A percentile compares a stretch with the other conserved stretches of the same genome.
Conservation (phyloP, 2,113 vertebrate genomes). For the Misgurnus mizolepis region DNA sequence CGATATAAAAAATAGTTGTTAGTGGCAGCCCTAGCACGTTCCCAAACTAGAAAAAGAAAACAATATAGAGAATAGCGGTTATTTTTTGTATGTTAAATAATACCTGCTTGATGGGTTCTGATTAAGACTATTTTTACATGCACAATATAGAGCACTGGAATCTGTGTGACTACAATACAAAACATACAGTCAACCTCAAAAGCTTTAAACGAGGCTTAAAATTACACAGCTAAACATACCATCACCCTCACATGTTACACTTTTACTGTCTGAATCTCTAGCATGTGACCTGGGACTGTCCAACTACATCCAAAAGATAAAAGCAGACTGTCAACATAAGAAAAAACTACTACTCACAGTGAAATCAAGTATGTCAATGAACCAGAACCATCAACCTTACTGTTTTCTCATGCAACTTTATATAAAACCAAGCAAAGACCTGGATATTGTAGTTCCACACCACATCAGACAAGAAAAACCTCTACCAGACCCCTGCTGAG, state of each 20-base stretch:
- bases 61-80: too few species aligned
- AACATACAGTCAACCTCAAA: too few species aligned
- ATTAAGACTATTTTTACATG: too few species aligned
- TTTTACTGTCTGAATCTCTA: background rate
- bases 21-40: too few species aligned
- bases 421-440: background rate
- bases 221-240: background rate
- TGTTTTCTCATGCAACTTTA: too few species aligned
- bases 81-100: too few species aligned
- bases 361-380: background rate
- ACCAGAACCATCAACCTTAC: background rate
- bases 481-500: background rate
- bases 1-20: too few species aligned
- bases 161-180: too few species aligned
- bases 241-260: background rate
- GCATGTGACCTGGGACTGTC: slow-evolving; percentile 27
- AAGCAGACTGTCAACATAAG: background rate
- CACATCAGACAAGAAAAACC: background rate
- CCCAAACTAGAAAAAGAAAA: too few species aligned
- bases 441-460: slow-evolving; percentile 14
- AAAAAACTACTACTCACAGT: background rate
- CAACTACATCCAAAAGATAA: slow-evolving; percentile 7
- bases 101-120: too few species aligned
- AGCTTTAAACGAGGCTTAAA: background rate
- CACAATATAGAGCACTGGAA: too few species aligned